Percentiles rank a stretch among this genome's conserved stretches.
phyloP scores from a whole-genome alignment of 2,888 invertebrate genomes.

The Philonicus albiceps region DNA sequence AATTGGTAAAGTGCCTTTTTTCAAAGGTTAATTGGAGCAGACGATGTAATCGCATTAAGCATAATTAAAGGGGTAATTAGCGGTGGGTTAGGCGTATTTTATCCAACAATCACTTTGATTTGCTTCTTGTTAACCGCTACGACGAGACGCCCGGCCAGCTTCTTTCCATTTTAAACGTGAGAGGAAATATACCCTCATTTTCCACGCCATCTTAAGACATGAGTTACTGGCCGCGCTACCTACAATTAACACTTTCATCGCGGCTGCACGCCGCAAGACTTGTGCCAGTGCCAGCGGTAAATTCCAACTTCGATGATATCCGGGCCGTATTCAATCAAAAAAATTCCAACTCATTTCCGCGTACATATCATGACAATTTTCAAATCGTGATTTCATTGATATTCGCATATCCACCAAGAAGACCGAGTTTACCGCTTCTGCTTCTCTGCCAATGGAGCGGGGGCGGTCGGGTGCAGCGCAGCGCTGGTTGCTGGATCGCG shows the following conservation, averaged over 20 bases:
- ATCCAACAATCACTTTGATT: not conserved
- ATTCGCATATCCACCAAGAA: not conserved
- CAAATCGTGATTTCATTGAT: slow-evolving; percentile 33
- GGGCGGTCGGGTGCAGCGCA: not conserved
- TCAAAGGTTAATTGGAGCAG: not conserved
- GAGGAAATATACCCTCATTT: not conserved
- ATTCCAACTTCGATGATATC: not conserved
- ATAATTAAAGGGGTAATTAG: not conserved
- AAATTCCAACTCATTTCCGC: slow-evolving; percentile 8
- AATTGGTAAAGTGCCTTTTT: not conserved
- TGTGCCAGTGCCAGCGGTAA: not conserved
- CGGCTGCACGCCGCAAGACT: not conserved
- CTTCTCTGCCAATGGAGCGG: not conserved
- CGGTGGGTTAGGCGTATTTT: not conserved
- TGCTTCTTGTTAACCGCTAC: not conserved
- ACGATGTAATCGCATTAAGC: not conserved
- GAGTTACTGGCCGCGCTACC: not conserved
- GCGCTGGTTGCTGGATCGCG: not conserved
- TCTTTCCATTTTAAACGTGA: not conserved
- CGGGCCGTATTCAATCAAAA: slow-evolving; percentile 1
- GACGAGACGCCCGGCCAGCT: not conserved
- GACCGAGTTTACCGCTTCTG: not conserved
- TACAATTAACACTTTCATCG: not conserved
- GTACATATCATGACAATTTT: not conserved
- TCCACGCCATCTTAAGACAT: not conserved